phyloP scores from a whole-genome alignment of 2,113 vertebrate species.

The Meriones unguiculatus region DNA sequence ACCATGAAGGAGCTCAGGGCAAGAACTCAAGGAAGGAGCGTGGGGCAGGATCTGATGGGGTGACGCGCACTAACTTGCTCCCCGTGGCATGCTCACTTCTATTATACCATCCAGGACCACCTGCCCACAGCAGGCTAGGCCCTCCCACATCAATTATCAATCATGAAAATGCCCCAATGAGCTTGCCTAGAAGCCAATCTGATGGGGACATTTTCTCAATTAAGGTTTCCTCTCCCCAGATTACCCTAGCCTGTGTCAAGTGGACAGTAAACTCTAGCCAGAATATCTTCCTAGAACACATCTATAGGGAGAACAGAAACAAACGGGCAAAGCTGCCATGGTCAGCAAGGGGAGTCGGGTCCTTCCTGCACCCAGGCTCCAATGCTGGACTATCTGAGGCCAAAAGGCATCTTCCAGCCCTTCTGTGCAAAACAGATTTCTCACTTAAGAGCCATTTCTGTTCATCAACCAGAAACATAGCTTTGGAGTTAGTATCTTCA shows the following conservation, averaged over 20 bases:
- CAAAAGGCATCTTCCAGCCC: background rate
- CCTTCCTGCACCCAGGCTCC: fast-evolving
- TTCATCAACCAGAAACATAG: background rate
- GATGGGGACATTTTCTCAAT: background rate
- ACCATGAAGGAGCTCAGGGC: background rate
- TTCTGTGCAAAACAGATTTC: background rate
- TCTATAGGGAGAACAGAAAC: background rate
- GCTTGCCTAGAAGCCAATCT: background rate
- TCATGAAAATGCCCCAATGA: background rate
- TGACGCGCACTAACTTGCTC: background rate
- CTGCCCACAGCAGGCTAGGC: background rate
- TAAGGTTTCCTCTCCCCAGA: background rate
- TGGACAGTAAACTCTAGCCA: background rate
- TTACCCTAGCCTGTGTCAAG: background rate
- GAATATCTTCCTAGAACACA: background rate
- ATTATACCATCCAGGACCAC: background rate
- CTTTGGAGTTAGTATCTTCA: background rate
- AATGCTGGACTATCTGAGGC: background rate
- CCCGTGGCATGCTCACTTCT: background rate
- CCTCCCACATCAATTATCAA: background rate
- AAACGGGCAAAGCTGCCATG: background rate
- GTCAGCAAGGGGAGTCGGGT: background rate
- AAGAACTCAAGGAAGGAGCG: background rate
- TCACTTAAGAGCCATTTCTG: background rate
- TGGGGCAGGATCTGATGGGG: background rate